A percentile compares a stretch with the other conserved stretches of the same genome.
phyloP scores from a whole-genome alignment of 2,797 vertebrate species.

The Centroberyx gerrardi region DNA sequence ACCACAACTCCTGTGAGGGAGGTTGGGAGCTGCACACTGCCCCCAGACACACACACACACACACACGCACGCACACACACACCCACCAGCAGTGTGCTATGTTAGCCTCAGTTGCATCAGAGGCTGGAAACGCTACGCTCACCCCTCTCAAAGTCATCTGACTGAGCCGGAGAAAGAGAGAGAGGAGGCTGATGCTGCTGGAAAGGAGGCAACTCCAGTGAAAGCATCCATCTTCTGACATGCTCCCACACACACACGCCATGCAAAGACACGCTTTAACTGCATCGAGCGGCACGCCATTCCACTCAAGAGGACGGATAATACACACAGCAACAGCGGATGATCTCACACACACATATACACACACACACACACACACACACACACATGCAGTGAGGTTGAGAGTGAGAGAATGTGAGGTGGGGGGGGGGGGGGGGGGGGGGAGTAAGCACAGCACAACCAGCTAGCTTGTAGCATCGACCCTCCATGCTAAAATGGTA shows the following conservation, averaged over 20 bases:
- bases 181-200: conserved; percentile 41
- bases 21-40: conserved; percentile 16
- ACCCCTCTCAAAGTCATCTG: conserved; percentile 29
- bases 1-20: conserved; percentile 30
- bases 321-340: conserved; percentile 18
- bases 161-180: conserved; percentile 25
- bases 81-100: conserved; percentile 15
- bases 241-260: conserved; percentile 27
- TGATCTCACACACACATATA: not conserved
- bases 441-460: conserved; percentile 60
- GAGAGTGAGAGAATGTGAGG: conserved; percentile 48
- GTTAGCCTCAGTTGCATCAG: conserved; percentile 33
- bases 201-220: conserved; percentile 46
- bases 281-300: conserved; percentile 10
- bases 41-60: not conserved
- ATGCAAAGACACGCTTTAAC: conserved; percentile 15
- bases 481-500: conserved; percentile 82
- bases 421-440: conserved; percentile 53
- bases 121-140: conserved; percentile 19
- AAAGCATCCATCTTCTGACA: conserved; percentile 71
- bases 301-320: conserved; percentile 11
- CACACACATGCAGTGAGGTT: conserved; percentile 32
- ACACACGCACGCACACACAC: conserved; percentile 14
- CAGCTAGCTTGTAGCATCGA: conserved; percentile 66
- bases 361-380: conserved; percentile 21